phyloP scores from a whole-genome alignment of 2,888 invertebrate species.

The Eretmocerus hayati region DNA sequence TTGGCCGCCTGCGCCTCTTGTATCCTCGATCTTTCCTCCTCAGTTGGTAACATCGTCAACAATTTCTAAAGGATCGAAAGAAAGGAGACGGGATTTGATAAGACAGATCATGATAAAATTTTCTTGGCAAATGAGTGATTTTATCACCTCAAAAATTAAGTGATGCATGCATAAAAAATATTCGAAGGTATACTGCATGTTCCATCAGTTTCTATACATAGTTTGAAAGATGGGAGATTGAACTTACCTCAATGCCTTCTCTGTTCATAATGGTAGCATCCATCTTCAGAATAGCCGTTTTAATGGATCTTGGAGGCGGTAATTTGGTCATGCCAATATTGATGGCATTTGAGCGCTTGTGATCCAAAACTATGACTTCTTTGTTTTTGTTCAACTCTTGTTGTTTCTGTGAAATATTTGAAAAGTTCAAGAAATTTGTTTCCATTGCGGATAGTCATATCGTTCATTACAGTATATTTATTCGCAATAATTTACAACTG shows the following conservation, averaged over 20 bases:
- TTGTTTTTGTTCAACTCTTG: constrained; percentile 80
- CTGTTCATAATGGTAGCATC: constrained; percentile 96
- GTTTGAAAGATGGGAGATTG: no score
- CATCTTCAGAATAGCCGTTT: constrained; percentile 99
- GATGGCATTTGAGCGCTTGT: constrained; percentile 97
- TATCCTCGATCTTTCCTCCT: constrained; percentile 93
- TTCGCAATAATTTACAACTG: no score
- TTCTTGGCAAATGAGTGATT: no score
- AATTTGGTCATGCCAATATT: constrained; percentile 99
- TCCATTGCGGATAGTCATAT: no score
- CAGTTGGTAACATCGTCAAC: constrained; percentile 92
- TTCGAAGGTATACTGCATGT: no score
- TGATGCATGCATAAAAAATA: no score
- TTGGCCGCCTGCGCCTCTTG: constrained; percentile 90
- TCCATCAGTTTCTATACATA: no score
- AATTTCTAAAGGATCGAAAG: constrained; percentile 63
- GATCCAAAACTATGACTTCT: constrained; percentile 89
- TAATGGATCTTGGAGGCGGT: constrained; percentile 95
- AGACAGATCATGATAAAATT: no score
- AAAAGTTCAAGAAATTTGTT: no score
- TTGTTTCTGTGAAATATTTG: constrained; percentile 77
- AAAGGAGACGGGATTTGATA: no score
- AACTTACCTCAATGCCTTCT: constrained; percentile 82
- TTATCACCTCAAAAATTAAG: no score
- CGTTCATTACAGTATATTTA: no score